Evolutionary conservation across 2,113 vertebrate genomes (phyloP), one percentile per base, ranked within the genome.

Genomic region (Phylloscopus trochiloides): DNA sequence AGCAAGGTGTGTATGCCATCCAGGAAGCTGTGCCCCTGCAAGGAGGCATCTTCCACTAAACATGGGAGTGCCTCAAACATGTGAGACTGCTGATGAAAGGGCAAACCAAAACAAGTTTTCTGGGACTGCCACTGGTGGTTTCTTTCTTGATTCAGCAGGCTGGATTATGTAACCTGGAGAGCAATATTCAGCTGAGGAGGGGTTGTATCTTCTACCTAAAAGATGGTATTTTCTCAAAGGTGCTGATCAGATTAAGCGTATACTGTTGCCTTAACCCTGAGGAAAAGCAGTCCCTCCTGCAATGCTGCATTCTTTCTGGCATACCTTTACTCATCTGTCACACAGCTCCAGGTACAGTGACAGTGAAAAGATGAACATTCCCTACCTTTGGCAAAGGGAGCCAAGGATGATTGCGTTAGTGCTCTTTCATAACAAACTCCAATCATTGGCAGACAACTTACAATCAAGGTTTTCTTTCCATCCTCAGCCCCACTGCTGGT

Each of bases 381-480:
- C 72, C 43, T 81, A 34, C 45, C 55, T 88, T 91, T 95, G 79
- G 63, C 0, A 2, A 76, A 90, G 25, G 38, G 74, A 92, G 62
- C 58, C 36, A 75, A n/a, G n/a, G 40, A 94, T 10, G 26, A 48
- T 90, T 3, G 1, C 2, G 0, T 86, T 65, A 47, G 34, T 42
- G 45, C 68, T 92, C 90, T 96, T 94, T 71, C 52, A 75, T 50
- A 86, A 96, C 63, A 58, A 94, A 91, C 79, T 89, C 63, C 78
- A 93, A 92, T 96, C 94, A 97, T 31, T 22, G 15, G 40, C 90
- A 96, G 92, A 88, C 82, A 89, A 96, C 87, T 90, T 70, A 92
- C 82, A 97, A 92, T 97, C 96, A 97, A 91, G 77, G 63, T 95
- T 94, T 97, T 94, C 83, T 90, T 97, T 61, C 40, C 62, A 34